A percentile compares a stretch with the other conserved stretches of the same genome.
These are phyloP conservation scores for Hystrix cristata DNA, from an alignment of 2,113 vertebrate species.

Conservation along the genomic window DNA sequence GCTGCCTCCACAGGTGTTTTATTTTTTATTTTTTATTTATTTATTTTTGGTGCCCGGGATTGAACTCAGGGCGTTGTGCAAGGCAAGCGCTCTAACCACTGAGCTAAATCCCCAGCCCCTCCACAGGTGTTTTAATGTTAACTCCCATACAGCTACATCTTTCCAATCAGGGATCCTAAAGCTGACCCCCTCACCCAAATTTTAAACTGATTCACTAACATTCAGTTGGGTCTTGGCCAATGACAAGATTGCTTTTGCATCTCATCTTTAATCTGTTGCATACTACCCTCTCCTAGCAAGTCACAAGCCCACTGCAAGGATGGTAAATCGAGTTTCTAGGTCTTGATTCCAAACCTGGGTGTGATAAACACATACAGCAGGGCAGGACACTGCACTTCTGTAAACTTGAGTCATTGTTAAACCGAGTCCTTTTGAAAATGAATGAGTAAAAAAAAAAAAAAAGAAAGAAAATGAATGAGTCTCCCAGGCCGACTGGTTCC, in stretches of 20 bases:
- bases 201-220: not conserved
- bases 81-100: too few relatives aligned
- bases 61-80: too few relatives aligned
- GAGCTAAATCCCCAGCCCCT: too few relatives aligned
- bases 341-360: not conserved
- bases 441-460: too few relatives aligned
- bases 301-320: constrained; percentile 24
- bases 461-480: not conserved
- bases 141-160: not conserved
- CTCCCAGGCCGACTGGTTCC: not conserved
- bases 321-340: not conserved
- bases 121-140: not conserved
- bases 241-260: not conserved
- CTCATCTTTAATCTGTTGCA: not conserved
- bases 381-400: not conserved
- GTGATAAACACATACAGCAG: not conserved
- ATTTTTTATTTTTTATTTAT: too few relatives aligned
- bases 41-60: too few relatives aligned
- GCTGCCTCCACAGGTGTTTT: not conserved
- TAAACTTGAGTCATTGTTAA: not conserved
- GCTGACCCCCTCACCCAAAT: not conserved
- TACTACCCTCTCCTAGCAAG: not conserved
- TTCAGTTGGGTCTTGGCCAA: not conserved
- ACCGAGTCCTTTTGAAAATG: constrained; percentile 6
- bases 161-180: not conserved